Evolutionary conservation across 2,888 invertebrate species (phyloP).

Genomic region (Aspidapion aeneum): DNA sequence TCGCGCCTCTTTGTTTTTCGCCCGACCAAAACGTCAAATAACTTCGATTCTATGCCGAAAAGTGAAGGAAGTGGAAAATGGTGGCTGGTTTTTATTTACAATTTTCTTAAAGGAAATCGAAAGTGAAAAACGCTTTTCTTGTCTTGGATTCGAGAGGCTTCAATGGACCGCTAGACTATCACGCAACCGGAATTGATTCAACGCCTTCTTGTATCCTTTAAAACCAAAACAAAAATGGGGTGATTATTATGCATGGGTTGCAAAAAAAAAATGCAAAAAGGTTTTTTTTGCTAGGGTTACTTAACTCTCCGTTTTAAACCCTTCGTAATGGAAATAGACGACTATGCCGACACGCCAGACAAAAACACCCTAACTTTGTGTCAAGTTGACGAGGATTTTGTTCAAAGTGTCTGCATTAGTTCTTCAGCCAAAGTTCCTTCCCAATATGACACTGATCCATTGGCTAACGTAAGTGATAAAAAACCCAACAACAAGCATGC

Average conservation of each 20-base stretch:
- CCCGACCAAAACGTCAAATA: neutral
- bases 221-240: conserved; percentile 35
- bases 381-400: conserved; percentile 36
- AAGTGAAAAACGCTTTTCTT: neutral
- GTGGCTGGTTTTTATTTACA: neutral
- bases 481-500: conserved; percentile 74
- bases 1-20: neutral
- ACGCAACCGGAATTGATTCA: neutral
- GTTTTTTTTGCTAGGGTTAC: neutral
- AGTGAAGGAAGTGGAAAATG: neutral
- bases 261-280: conserved; percentile 25
- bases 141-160: neutral
- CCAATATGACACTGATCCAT: conserved; percentile 31
- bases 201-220: neutral
- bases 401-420: conserved; percentile 26
- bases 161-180: neutral
- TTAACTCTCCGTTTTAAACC: neutral
- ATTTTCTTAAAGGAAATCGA: neutral
- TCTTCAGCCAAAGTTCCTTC: conserved; percentile 24
- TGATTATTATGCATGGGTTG: conserved; percentile 36
- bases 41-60: neutral
- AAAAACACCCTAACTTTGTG: conserved; percentile 37
- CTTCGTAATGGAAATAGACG: conserved; percentile 49
- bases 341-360: conserved; percentile 42
- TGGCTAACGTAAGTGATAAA: conserved; percentile 50